Base-by-base conservation (phyloP, 2,797 vertebrate genomes). In the Gorsachius magnificus region DNA sequence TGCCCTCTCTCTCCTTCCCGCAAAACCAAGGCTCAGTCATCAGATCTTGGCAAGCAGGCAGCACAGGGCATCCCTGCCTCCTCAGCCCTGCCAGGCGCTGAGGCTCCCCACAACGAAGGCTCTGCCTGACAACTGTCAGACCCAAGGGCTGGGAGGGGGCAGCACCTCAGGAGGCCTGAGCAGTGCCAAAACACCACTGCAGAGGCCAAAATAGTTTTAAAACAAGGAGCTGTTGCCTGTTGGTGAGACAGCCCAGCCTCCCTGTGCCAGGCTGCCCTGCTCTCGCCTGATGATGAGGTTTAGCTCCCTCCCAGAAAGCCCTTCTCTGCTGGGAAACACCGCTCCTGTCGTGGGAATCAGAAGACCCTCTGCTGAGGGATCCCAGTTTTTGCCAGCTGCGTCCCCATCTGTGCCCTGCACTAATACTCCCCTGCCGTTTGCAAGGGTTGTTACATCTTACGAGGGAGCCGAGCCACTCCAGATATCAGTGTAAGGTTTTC, bases 71-170 rank as follows among this genome's bases (percentile, higher is more conserved):
- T 46, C 57, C 70, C 50, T 50, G 57, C 19, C 22, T 29, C 46
- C 72, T 35, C 0, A 0, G 58, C 65, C 33, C 61, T 74, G 83
- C 56, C 25, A 61, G 75, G 21, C 3, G 6, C 35, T 31, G 38
- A 63, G 35, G 12, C 25, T 26, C 31, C 36, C 48, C 3, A 2
- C 63, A 61, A 17, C 0, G 1, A 64, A 24, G 33, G 45, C 45
- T 74, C 57, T 84, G 91, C 72, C 43, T 72, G 57, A 2, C 61
- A 25, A 36, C 81, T 78, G 66, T 41, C 65, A 89, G 53, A 89
- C 16, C 22, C 0, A 0, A 56, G 38, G 56, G 50, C 31, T 75
- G 68, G 33, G 61, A 35, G 6, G 2, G 25, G 50, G 24, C 43
- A 46, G 65, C 53, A 28, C 0, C 0, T 38, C 48, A 41, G 33